A percentile compares a stretch with the other conserved stretches of the same genome.
Conservation (phyloP, 2,888 invertebrate genomes). For the Mimachlamys varia region DNA sequence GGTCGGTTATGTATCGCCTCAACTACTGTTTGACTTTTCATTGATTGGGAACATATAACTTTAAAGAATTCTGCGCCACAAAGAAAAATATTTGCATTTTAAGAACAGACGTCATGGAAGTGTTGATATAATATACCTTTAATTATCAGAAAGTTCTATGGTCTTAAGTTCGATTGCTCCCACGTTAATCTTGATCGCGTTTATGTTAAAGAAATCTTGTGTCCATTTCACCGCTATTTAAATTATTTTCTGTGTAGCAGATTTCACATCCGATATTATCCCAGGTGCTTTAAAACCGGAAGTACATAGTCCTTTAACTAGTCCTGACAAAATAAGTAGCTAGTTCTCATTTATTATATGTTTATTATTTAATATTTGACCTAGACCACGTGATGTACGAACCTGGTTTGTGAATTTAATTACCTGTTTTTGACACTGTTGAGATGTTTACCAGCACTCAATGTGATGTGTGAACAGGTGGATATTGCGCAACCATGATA, state of each 20-base stretch:
- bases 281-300: background rate
- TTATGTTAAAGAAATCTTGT: background rate
- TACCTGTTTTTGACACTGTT: too few relatives aligned
- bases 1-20: background rate
- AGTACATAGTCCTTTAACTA: background rate
- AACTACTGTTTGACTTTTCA: background rate
- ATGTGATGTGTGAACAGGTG: too few relatives aligned
- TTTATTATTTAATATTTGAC: background rate
- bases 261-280: background rate
- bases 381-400: background rate
- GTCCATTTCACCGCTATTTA: background rate
- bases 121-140: background rate
- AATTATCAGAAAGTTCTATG: background rate
- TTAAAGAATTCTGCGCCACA: background rate
- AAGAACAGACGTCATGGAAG: background rate
- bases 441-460: too few relatives aligned
- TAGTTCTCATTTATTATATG: background rate
- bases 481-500: too few relatives aligned
- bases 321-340: background rate
- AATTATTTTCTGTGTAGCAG: background rate
- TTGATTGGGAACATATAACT: constrained; percentile 2
- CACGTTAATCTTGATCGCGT: background rate
- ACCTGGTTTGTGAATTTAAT: background rate
- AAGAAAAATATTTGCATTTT: constrained; percentile 8
- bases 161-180: background rate